Evolutionary conservation across 1,140 invertebrate species (phyloP).

Genomic region (Drosophila lini): DNA sequence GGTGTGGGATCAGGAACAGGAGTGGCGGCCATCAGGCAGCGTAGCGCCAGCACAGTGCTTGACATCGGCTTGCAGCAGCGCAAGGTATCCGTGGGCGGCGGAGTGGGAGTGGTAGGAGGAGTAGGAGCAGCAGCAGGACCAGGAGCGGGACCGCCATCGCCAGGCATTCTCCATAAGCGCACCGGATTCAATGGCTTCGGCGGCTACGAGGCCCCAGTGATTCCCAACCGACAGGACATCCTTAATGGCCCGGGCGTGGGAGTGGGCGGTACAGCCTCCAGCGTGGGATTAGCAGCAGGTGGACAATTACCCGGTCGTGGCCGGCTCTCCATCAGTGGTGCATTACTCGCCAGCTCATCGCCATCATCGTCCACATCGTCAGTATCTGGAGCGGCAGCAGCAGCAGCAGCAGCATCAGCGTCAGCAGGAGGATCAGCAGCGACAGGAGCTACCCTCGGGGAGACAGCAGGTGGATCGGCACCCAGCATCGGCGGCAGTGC

Average conservation of each 20-base stretch:
- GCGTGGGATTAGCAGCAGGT: slow-evolving; percentile 23
- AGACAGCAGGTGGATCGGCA: slow-evolving; percentile 54
- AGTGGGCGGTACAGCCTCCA: slow-evolving; percentile 10
- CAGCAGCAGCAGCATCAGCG: slow-evolving; percentile 4
- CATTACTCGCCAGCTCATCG: slow-evolving; percentile 48
- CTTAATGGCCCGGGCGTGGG: slow-evolving; percentile 36
- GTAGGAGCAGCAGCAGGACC: neutral
- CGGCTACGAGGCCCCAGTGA: slow-evolving; percentile 33
- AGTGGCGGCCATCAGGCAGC: slow-evolving; percentile 53
- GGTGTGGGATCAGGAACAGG: slow-evolving; percentile 31
- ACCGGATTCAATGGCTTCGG: slow-evolving; percentile 38
- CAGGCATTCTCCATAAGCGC: slow-evolving; percentile 26
- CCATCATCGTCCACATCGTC: slow-evolving; percentile 4
- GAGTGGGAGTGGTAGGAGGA: slow-evolving; percentile 12
- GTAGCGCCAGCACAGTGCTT: slow-evolving; percentile 72
- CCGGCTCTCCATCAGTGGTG: slow-evolving; percentile 44
- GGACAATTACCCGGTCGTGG: slow-evolving; percentile 13
- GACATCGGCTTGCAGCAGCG: slow-evolving; percentile 61
- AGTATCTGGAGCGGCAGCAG: slow-evolving; percentile 4
- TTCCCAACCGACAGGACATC: slow-evolving; percentile 15
- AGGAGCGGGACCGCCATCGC: slow-evolving; percentile 16
- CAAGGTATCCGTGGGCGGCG: slow-evolving; percentile 51
- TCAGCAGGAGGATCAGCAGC: slow-evolving; percentile 29
- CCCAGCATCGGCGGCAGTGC: slow-evolving; percentile 59
- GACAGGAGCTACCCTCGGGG: slow-evolving; percentile 26